phyloP scores from a whole-genome alignment of 2,797 vertebrate species.

The Choloepus didactylus region DNA sequence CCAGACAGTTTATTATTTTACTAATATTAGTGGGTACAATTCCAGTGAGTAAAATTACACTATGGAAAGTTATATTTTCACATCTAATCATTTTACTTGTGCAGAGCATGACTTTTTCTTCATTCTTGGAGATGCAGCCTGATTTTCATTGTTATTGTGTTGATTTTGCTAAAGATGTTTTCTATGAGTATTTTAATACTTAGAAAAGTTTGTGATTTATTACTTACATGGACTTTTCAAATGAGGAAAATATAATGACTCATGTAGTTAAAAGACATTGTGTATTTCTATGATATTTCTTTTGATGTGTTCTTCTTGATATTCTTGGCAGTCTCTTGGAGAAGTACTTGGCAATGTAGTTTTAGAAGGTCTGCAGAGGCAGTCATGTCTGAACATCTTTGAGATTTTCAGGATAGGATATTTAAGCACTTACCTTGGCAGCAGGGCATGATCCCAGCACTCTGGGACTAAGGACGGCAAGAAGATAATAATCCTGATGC shows the following conservation, averaged over 20 bases:
- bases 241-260: slow-evolving; percentile 18
- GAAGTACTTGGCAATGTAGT: rapidly evolving
- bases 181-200: neutral
- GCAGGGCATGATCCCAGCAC: neutral
- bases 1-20: slow-evolving; percentile 23
- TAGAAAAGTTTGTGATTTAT: slow-evolving; percentile 33
- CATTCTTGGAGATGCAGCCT: neutral
- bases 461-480: neutral
- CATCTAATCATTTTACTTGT: slow-evolving; percentile 45
- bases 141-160: neutral
- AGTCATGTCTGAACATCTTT: neutral
- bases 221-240: neutral
- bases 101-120: neutral
- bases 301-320: neutral
- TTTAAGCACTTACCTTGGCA: neutral
- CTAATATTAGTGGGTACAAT: neutral
- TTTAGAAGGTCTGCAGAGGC: neutral
- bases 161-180: neutral
- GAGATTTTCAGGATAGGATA: neutral
- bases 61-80: neutral
- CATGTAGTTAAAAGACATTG: neutral
- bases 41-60: neutral
- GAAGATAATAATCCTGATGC: neutral
- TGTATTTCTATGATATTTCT: neutral
- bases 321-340: neutral